Evolutionary conservation across 2,797 vertebrate genomes (phyloP).

Genomic region (Naso thynnoides): DNA sequence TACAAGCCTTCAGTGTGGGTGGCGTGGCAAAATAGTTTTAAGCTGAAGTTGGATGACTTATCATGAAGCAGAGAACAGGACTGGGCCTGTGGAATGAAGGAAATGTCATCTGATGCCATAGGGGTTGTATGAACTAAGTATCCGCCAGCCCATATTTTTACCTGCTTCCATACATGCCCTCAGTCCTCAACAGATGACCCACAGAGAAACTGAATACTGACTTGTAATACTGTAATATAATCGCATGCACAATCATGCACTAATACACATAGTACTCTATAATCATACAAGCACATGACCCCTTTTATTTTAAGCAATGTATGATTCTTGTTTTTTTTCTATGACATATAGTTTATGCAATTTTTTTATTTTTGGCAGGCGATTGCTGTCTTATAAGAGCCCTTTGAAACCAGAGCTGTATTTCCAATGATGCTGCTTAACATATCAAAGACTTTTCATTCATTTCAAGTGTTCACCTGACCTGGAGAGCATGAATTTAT

Average conservation of each 20-base stretch:
- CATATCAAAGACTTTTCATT: conserved; percentile 85
- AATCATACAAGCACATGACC: conserved; percentile 4
- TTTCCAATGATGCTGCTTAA: conserved; percentile 69
- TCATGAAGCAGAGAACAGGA: conserved; percentile 73
- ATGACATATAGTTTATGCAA: conserved; percentile 9
- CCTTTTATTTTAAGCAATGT: conserved; percentile 2
- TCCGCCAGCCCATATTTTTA: conserved; percentile 75
- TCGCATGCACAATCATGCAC: conserved; percentile 21
- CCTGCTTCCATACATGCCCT: conserved; percentile 48
- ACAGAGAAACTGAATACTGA: conserved; percentile 47
- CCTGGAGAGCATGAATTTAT: conserved; percentile 56
- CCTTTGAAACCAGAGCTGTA: conserved; percentile 59
- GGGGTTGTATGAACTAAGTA: conserved; percentile 69
- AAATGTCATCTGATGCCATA: conserved; percentile 79
- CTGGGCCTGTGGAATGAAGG: conserved; percentile 74
- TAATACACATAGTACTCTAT: neutral
- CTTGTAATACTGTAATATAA: conserved; percentile 37
- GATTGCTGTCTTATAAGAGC: conserved; percentile 32
- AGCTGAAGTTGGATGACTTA: conserved; percentile 70
- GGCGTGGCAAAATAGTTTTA: conserved; percentile 67
- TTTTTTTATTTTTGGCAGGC: conserved; percentile 17
- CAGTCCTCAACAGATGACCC: conserved; percentile 51
- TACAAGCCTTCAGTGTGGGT: conserved; percentile 67
- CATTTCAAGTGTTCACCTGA: conserved; percentile 82
- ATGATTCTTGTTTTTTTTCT: neutral